A percentile compares a stretch with the other conserved stretches of the same genome.
Evolutionary conservation across 2,888 invertebrate genomes (phyloP).

Genomic region (Nezara viridula): DNA sequence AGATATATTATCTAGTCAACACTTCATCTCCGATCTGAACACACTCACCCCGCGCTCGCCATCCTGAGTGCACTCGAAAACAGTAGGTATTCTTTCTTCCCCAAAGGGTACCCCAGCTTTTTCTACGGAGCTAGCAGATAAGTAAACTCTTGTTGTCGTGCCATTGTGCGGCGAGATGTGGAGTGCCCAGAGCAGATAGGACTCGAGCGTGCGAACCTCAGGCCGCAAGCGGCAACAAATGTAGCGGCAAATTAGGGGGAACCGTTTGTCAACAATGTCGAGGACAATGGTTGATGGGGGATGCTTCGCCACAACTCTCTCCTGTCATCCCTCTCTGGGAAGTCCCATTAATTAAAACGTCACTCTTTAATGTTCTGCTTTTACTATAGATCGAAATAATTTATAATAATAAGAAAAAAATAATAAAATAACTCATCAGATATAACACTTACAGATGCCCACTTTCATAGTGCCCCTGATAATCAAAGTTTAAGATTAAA

Average conservation of each 20-base stretch:
- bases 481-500: too few relatives aligned
- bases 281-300: not conserved
- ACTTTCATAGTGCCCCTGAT: too few relatives aligned
- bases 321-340: not conserved
- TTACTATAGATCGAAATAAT: not conserved
- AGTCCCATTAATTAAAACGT: not conserved
- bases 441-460: too few relatives aligned
- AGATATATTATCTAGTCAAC: not conserved
- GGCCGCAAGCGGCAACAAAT: slow-evolving; percentile 23
- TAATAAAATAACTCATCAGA: not conserved
- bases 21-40: not conserved
- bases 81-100: not conserved
- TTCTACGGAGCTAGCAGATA: slow-evolving; percentile 15
- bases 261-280: slow-evolving; percentile 49
- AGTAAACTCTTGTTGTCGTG: not conserved
- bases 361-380: not conserved
- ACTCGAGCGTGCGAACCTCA: slow-evolving; percentile 30
- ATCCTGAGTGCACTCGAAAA: not conserved
- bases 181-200: not conserved
- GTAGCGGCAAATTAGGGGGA: slow-evolving; percentile 54
- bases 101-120: not conserved
- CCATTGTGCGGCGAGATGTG: not conserved
- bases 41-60: not conserved
- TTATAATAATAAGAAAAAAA: not conserved
- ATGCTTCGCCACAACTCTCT: not conserved